Evolutionary conservation across 2,797 vertebrate species (phyloP).

Genomic region (Megaceryle alcyon): DNA sequence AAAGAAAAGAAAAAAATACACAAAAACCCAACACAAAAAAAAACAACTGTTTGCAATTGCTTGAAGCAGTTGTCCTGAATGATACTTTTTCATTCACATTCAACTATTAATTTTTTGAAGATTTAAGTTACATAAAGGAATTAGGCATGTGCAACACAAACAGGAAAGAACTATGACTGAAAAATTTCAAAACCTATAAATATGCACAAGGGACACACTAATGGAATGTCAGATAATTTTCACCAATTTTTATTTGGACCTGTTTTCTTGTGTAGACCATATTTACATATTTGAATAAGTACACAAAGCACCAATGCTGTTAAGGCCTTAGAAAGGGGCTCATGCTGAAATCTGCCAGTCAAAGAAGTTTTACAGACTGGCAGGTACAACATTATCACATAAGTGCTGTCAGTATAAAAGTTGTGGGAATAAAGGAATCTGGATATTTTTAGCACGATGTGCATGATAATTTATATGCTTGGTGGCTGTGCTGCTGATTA

Average conservation of each 20-base stretch:
- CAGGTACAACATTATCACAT: constrained; percentile 93
- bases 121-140: constrained; percentile 86
- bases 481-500: constrained; percentile 99
- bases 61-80: constrained; percentile 88
- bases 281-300: constrained; percentile 97
- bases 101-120: constrained; percentile 89
- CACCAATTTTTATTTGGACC: constrained; percentile 93
- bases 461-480: constrained; percentile 99
- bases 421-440: constrained; percentile 91
- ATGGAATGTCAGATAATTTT: constrained; percentile 93
- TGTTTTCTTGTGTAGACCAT: constrained; percentile 97
- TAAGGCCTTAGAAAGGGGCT: constrained; percentile 87
- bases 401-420: constrained; percentile 94
- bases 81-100: constrained; percentile 85
- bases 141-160: constrained; percentile 90
- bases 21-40: not conserved
- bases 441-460: constrained; percentile 99
- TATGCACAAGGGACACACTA: constrained; percentile 98
- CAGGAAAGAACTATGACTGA: constrained; percentile 82
- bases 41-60: constrained; percentile 81
- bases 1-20: not conserved
- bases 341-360: constrained; percentile 88
- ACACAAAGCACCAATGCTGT: constrained; percentile 97
- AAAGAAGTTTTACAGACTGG: constrained; percentile 85
- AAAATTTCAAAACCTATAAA: constrained; percentile 81